Evolutionary conservation across 2,113 vertebrate genomes (phyloP).

Genomic region (Nettapus auritus): DNA sequence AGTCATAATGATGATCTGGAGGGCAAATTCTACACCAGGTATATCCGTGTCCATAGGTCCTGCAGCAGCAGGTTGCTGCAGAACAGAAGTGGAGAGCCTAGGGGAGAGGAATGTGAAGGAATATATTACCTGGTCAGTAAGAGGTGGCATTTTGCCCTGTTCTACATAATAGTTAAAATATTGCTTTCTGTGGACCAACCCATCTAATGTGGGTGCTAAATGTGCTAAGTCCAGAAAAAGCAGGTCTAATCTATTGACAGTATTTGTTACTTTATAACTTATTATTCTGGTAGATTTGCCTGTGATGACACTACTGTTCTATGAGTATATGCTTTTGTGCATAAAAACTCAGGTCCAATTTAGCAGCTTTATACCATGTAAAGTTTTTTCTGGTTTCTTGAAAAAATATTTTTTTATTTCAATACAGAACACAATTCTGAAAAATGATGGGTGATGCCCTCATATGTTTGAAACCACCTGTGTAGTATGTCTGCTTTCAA

Average conservation of each 20-base stretch:
- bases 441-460: neutral
- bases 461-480: neutral
- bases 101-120: neutral
- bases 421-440: neutral
- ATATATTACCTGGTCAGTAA: neutral
- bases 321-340: neutral
- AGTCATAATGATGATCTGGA: neutral
- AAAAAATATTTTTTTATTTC: neutral
- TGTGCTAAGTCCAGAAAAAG: neutral
- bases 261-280: neutral
- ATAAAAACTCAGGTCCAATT: neutral
- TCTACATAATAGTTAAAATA: neutral
- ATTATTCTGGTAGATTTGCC: neutral
- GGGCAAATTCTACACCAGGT: neutral
- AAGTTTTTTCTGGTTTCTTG: neutral
- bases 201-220: neutral
- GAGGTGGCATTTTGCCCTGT: neutral
- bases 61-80: neutral
- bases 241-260: neutral
- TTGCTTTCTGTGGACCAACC: neutral
- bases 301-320: neutral
- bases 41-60: rapidly evolving
- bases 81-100: neutral
- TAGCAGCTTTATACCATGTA: neutral
- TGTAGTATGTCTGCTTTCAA: neutral